Percentiles rank a stretch among this genome's conserved stretches.
These are phyloP conservation scores for Metallyticus violacea DNA, from an alignment of 2,888 invertebrate genomes.

Conservation along the genomic window DNA sequence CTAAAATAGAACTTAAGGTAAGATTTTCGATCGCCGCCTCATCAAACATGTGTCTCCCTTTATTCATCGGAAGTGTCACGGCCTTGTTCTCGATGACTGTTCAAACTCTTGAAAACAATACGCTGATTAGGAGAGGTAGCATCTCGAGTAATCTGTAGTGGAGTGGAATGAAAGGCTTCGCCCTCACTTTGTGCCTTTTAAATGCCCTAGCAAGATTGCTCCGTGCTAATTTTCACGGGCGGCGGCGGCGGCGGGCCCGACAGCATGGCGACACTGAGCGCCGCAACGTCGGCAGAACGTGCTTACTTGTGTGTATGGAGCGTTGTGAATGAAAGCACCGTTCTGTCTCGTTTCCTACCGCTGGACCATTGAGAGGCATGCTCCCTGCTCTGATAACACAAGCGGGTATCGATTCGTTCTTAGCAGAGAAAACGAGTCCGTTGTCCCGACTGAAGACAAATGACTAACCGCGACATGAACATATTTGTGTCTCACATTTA, in stretches of 20 bases:
- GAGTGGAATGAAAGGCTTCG: background rate
- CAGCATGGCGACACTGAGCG: background rate
- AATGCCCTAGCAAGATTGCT: background rate
- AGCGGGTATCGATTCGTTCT: background rate
- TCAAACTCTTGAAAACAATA: background rate
- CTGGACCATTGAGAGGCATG: no score
- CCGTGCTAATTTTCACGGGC: background rate
- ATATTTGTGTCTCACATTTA: background rate
- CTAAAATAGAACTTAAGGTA: no score
- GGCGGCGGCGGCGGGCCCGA: no score
- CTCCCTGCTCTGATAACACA: background rate
- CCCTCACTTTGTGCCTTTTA: background rate
- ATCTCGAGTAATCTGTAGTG: background rate
- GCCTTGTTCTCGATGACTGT: background rate
- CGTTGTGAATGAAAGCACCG: background rate
- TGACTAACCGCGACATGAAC: background rate
- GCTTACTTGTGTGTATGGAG: background rate
- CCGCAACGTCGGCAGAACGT: background rate
- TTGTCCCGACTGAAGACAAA: background rate
- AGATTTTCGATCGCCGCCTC: no score
- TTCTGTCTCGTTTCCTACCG: no score
- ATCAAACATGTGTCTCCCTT: background rate
- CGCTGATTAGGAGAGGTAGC: background rate
- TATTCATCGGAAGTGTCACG: background rate
- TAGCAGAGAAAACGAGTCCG: background rate